Evolutionary conservation across 2,888 invertebrate genomes (phyloP).

Genomic region (Lathronympha strigana): DNA sequence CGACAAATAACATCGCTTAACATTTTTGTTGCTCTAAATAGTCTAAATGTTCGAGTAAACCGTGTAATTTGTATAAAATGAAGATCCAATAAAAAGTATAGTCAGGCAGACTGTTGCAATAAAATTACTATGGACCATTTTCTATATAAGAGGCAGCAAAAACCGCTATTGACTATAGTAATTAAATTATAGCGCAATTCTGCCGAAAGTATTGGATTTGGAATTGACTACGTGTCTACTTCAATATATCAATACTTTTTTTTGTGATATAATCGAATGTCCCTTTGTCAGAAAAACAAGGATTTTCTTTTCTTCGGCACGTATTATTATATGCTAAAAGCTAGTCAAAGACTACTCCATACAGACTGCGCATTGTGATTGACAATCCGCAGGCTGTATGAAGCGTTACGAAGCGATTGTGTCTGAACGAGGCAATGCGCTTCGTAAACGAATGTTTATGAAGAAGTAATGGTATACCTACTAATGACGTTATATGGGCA

Average conservation of each 20-base stretch:
- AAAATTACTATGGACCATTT: background rate
- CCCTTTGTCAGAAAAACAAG: slow-evolving; percentile 6
- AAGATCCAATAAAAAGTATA: background rate
- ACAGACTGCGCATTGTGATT: background rate
- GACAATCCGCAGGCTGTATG: too few relatives aligned
- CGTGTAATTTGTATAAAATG: background rate
- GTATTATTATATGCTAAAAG: slow-evolving; percentile 58
- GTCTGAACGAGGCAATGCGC: too few relatives aligned
- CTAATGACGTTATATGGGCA: too few relatives aligned
- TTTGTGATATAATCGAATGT: background rate
- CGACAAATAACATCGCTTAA: background rate
- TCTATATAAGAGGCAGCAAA: background rate
- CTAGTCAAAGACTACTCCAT: background rate
- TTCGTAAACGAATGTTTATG: too few relatives aligned
- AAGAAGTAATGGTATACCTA: too few relatives aligned
- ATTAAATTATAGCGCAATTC: background rate
- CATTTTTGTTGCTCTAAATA: background rate
- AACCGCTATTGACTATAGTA: background rate
- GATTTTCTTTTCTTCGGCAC: slow-evolving; percentile 22
- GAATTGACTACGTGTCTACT: background rate
- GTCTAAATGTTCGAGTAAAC: background rate
- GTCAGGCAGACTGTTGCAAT: background rate
- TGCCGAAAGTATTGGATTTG: background rate
- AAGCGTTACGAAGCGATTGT: too few relatives aligned
- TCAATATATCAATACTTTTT: background rate